A percentile compares a stretch with the other conserved stretches of the same genome.
Evolutionary conservation across 2,113 vertebrate genomes (phyloP).

Genomic region (zebrafish (Danio rerio)): GRCz12tu NC_133176.1:42185501-42186000

Average conservation of each 20-base stretch:
- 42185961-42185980: too few species aligned
- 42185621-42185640: constrained; percentile 12
- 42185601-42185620: constrained; percentile 25
- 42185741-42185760: background rate
- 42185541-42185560: constrained; percentile 47
- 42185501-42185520: constrained; percentile 35
- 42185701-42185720: background rate
- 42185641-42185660: constrained; percentile 36
- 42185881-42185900: background rate
- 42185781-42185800: background rate
- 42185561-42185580: constrained; percentile 43
- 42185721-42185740: background rate
- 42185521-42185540: background rate
- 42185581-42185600: background rate
- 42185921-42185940: too few species aligned
- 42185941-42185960: too few species aligned
- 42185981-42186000: too few species aligned
- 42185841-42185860: background rate
- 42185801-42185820: background rate
- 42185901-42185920: background rate
- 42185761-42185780: too few species aligned
- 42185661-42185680: constrained; percentile 33
- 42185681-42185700: constrained; percentile 43
- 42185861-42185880: background rate
- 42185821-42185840: background rate